phyloP scores from a whole-genome alignment of 1,140 invertebrate species.

The Leptonema lineaticorne region DNA sequence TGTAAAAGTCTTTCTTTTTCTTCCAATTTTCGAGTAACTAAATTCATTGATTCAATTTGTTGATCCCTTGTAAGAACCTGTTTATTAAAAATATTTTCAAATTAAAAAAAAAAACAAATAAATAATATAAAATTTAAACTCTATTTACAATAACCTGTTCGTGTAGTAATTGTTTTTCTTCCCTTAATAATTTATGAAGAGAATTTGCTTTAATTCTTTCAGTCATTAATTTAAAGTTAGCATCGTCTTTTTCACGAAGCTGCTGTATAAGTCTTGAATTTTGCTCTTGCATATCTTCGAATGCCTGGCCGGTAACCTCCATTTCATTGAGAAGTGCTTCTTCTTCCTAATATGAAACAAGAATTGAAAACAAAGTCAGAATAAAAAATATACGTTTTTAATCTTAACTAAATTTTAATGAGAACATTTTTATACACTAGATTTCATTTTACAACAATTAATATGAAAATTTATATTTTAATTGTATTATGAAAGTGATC shows the following conservation, averaged over 20 bases:
- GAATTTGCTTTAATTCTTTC: slow-evolving; percentile 97
- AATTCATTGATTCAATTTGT: slow-evolving; percentile 94
- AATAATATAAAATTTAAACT: not conserved
- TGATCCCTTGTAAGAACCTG: slow-evolving; percentile 78
- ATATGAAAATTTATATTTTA: not conserved
- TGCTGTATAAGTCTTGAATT: slow-evolving; percentile 96
- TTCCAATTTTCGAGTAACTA: slow-evolving; percentile 91
- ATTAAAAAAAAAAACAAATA: not conserved
- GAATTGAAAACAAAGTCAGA: not conserved
- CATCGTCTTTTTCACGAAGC: slow-evolving; percentile 96
- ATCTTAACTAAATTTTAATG: too few relatives aligned
- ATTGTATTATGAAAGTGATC: not conserved
- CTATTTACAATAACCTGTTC: slow-evolving; percentile 69
- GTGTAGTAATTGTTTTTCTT: slow-evolving; percentile 89
- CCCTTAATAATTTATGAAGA: slow-evolving; percentile 88
- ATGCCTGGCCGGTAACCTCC: slow-evolving; percentile 98
- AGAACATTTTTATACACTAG: too few relatives aligned
- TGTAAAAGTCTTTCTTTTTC: slow-evolving; percentile 96
- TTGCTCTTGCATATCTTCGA: slow-evolving; percentile 99
- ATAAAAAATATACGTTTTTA: not conserved
- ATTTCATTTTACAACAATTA: too few relatives aligned
- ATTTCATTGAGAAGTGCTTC: slow-evolving; percentile 97
- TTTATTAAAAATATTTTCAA: slow-evolving; percentile 22
- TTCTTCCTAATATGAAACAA: slow-evolving; percentile 72
- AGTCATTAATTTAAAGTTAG: slow-evolving; percentile 99